A percentile compares a stretch with the other conserved stretches of the same genome.
Evolutionary conservation across 1,140 invertebrate genomes (phyloP).

Genomic region (Brachionus rubens): DNA sequence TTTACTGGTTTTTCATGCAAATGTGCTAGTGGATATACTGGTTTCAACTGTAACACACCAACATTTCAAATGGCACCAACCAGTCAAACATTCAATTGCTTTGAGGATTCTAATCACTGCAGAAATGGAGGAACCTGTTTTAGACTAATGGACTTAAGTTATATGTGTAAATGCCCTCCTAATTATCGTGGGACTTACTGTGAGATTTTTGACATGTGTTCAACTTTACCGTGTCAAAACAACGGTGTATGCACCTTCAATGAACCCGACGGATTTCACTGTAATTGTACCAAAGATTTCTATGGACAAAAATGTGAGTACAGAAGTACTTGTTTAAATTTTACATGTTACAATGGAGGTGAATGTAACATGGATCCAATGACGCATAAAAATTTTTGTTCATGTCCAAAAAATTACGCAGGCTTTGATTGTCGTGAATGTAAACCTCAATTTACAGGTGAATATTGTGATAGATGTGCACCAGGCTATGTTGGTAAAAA

Average conservation of each 20-base stretch:
- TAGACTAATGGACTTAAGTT: neutral
- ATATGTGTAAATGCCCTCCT: constrained; percentile 37
- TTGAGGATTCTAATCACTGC: constrained; percentile 7
- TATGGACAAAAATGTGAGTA: constrained; percentile 81
- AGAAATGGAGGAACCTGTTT: constrained; percentile 40
- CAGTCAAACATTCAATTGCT: neutral
- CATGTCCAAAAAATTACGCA: constrained; percentile 61
- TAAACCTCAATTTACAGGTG: constrained; percentile 59
- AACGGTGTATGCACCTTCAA: constrained; percentile 49
- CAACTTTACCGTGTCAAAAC: constrained; percentile 51
- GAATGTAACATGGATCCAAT: neutral
- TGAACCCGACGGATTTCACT: neutral
- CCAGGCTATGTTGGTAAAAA: constrained; percentile 62
- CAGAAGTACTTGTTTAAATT: constrained; percentile 20
- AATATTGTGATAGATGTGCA: constrained; percentile 55
- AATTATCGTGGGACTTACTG: constrained; percentile 41
- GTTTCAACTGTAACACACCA: constrained; percentile 54
- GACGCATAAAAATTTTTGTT: constrained; percentile 11
- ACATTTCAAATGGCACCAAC: neutral
- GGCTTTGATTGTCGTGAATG: constrained; percentile 86
- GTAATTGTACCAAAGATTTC: constrained; percentile 72
- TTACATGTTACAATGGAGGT: constrained; percentile 22
- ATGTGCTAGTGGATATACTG: constrained; percentile 88
- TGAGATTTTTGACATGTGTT: constrained; percentile 48
- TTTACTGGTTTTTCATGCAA: constrained; percentile 67